These are phyloP conservation scores for Hydrotaea diabolus DNA, from an alignment of 2,888 invertebrate species.

Conservation along the genomic window DNA sequence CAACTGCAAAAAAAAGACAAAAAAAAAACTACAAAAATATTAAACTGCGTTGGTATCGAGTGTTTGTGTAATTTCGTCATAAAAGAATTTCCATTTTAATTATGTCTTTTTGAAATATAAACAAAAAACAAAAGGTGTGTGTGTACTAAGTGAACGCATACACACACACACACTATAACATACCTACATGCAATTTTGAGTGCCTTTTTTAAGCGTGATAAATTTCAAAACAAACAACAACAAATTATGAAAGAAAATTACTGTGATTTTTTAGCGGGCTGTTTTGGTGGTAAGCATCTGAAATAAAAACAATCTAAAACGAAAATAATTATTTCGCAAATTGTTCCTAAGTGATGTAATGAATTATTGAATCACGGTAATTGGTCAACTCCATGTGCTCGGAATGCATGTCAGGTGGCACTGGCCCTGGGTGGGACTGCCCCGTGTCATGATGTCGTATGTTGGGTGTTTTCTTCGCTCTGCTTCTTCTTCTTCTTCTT, in stretches of 20 bases:
- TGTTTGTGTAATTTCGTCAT: constrained; percentile 15
- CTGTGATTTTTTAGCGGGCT: constrained; percentile 83
- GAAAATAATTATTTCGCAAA: neutral
- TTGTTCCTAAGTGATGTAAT: constrained; percentile 16
- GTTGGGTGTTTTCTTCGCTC: neutral
- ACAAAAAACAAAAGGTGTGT: constrained; percentile 1
- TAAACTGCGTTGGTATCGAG: neutral
- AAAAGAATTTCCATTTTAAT: constrained; percentile 3
- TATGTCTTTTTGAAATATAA: constrained; percentile 4
- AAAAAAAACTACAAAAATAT: constrained; percentile 13
- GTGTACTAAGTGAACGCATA: neutral
- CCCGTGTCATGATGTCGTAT: constrained; percentile 6
- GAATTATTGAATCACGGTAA: neutral
- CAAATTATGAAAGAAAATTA: constrained; percentile 80
- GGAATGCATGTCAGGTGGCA: neutral
- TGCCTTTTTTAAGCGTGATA: neutral
- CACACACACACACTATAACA: no score
- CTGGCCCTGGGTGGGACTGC: neutral
- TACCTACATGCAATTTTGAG: neutral
- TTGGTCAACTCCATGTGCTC: neutral
- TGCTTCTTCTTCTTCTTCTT: neutral
- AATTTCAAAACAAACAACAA: neutral
- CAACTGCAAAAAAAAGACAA: constrained; percentile 66
- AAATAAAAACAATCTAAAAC: neutral
- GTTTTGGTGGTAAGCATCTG: constrained; percentile 82